These are phyloP conservation scores for Ypsolopha sequella DNA, from an alignment of 2,888 invertebrate species.

Conservation along the genomic window DNA sequence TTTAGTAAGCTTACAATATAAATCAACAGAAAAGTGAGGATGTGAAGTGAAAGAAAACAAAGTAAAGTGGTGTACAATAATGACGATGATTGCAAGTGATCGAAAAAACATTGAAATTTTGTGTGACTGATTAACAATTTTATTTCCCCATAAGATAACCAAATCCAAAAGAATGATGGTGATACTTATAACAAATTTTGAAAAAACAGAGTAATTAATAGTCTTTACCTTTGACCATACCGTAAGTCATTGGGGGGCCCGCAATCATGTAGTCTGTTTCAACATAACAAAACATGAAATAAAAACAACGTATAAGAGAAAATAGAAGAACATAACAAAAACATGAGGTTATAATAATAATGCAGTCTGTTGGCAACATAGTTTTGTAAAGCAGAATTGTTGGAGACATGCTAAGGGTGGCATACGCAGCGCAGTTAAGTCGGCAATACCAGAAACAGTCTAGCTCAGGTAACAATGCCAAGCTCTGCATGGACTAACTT, in stretches of 20 bases:
- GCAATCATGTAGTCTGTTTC: constrained; percentile 78
- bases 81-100: constrained; percentile 41
- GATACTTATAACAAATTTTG: constrained; percentile 48
- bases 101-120: constrained; percentile 29
- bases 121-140: constrained; percentile 41
- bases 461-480: constrained; percentile 32
- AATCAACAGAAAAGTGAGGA: not conserved
- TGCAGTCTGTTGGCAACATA: constrained; percentile 25
- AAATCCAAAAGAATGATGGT: constrained; percentile 46
- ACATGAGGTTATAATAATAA: constrained; percentile 30
- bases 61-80: constrained; percentile 11
- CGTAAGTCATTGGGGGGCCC: constrained; percentile 86
- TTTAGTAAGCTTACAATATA: constrained; percentile 1
- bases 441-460: constrained; percentile 44
- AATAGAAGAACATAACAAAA: constrained; percentile 66
- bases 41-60: constrained; percentile 6
- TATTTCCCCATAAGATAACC: constrained; percentile 54
- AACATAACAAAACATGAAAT: constrained; percentile 80
- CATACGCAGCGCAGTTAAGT: constrained; percentile 39
- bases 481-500: constrained; percentile 46
- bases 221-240: constrained; percentile 88
- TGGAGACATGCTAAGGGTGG: constrained; percentile 42
- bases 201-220: constrained; percentile 38
- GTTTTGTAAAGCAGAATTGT: constrained; percentile 35
- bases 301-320: constrained; percentile 77